Evolutionary conservation across 1,140 invertebrate genomes (phyloP).

Genomic region (Listronotus oregonensis): DNA sequence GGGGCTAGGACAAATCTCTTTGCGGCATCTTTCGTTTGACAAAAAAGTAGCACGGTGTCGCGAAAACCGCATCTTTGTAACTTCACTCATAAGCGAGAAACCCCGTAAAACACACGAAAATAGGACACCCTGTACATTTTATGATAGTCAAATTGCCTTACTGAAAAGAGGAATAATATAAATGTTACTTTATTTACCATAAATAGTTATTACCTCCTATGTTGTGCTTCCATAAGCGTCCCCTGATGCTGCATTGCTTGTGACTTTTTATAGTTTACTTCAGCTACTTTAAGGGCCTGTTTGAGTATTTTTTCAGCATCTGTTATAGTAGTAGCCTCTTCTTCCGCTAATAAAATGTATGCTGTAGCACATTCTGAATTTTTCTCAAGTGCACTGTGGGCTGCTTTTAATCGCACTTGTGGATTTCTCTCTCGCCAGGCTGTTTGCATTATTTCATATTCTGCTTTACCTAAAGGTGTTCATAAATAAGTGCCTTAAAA

Average conservation of each 20-base stretch:
- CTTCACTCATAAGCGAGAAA: no score
- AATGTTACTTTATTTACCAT: no score
- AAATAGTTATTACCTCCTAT: slow-evolving; percentile 64
- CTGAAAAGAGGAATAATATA: no score
- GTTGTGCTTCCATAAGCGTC: slow-evolving; percentile 75
- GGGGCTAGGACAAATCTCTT: no score
- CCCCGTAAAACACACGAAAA: no score
- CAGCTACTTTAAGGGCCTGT: slow-evolving; percentile 86
- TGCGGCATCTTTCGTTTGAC: no score
- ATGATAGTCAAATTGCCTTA: no score
- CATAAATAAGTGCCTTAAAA: no score
- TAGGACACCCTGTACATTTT: no score
- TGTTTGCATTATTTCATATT: slow-evolving; percentile 97
- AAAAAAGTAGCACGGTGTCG: no score
- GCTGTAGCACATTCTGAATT: slow-evolving; percentile 94
- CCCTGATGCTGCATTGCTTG: slow-evolving; percentile 77
- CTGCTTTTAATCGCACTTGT: slow-evolving; percentile 85
- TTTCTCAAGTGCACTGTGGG: slow-evolving; percentile 87
- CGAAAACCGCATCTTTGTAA: no score
- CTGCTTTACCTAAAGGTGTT: slow-evolving; percentile 65
- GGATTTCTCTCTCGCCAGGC: slow-evolving; percentile 98
- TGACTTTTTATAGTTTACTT: slow-evolving; percentile 83
- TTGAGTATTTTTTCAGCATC: slow-evolving; percentile 90
- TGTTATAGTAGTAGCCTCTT: slow-evolving; percentile 89
- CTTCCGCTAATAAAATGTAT: slow-evolving; percentile 93